Evolutionary conservation across 2,888 invertebrate species (phyloP).

Genomic region (Meiosimyza platycephala): DNA sequence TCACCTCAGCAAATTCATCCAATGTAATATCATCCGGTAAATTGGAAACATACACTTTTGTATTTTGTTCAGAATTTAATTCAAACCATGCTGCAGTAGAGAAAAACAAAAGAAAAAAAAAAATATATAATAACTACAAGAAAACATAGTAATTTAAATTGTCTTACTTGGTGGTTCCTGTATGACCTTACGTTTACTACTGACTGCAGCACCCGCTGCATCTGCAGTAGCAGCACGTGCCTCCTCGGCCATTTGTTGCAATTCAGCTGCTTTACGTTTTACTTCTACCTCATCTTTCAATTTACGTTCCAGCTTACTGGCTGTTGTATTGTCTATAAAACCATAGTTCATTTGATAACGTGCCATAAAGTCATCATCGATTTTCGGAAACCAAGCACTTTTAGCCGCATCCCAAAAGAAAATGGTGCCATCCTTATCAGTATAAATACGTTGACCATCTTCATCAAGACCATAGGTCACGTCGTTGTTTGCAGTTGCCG

Average conservation of each 20-base stretch:
- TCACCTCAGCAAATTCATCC: conserved; percentile 89
- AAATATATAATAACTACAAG: background rate
- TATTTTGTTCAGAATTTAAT: conserved; percentile 86
- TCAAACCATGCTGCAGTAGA: conserved; percentile 87
- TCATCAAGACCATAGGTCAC: conserved; percentile 79
- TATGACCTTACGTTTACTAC: conserved; percentile 68
- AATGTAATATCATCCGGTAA: conserved; percentile 89
- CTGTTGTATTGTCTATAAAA: conserved; percentile 74
- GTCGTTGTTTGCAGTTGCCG: conserved; percentile 48
- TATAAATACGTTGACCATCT: conserved; percentile 82
- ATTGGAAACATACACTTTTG: conserved; percentile 95
- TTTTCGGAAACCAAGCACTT: conserved; percentile 96
- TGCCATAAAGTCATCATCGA: conserved; percentile 97
- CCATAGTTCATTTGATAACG: conserved; percentile 96
- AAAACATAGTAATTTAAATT: conserved; percentile 9
- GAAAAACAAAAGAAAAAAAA: conserved; percentile 12
- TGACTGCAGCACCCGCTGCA: conserved; percentile 37
- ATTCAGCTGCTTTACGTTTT: conserved; percentile 54
- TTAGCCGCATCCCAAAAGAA: conserved; percentile 93
- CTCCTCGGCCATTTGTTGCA: conserved; percentile 57
- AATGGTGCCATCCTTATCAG: conserved; percentile 87
- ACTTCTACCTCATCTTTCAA: conserved; percentile 47
- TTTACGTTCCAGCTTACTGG: conserved; percentile 50
- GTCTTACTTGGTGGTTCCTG: conserved; percentile 68
- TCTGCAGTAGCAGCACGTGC: conserved; percentile 52